These are phyloP conservation scores for Potamarius usumacintae DNA, from an alignment of 2,113 vertebrate species.

Conservation along the genomic window DNA sequence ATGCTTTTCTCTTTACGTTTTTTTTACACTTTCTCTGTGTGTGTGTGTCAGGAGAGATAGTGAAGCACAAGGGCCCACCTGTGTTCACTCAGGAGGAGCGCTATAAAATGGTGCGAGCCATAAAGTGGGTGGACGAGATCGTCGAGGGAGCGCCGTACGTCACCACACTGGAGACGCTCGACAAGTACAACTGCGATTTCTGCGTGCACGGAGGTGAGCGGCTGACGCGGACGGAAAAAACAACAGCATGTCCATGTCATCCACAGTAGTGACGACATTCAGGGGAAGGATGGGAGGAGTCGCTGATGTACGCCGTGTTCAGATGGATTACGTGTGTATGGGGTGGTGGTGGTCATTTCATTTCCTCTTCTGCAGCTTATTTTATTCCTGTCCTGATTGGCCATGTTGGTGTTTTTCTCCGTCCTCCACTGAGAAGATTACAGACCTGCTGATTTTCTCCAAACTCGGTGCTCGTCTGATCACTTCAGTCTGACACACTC, in stretches of 20 bases:
- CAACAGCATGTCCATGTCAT: background rate
- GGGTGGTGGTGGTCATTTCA: background rate
- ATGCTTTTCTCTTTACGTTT: background rate
- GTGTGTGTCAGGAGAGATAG: conserved; percentile 81
- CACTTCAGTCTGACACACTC: background rate
- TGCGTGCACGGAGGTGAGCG: conserved; percentile 92
- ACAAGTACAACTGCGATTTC: conserved; percentile 93
- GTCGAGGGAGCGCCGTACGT: conserved; percentile 93
- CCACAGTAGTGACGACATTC: no score
- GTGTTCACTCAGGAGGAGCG: conserved; percentile 96
- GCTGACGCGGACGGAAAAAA: background rate
- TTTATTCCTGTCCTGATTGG: no score
- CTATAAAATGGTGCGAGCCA: conserved; percentile 95
- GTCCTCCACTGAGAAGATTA: no score
- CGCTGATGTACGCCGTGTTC: no score
- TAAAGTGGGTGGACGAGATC: conserved; percentile 99
- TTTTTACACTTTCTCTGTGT: background rate
- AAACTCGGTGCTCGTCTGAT: no score
- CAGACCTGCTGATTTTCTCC: no score
- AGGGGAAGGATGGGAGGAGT: no score
- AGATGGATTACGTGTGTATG: no score
- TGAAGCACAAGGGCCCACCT: conserved; percentile 95
- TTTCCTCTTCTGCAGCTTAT: background rate
- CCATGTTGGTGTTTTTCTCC: no score
- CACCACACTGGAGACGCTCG: conserved; percentile 91